Evolutionary conservation across 2,888 invertebrate species (phyloP), one percentile per base, ranked within the genome.

Genomic region (Drosophila picticornis): DNA sequence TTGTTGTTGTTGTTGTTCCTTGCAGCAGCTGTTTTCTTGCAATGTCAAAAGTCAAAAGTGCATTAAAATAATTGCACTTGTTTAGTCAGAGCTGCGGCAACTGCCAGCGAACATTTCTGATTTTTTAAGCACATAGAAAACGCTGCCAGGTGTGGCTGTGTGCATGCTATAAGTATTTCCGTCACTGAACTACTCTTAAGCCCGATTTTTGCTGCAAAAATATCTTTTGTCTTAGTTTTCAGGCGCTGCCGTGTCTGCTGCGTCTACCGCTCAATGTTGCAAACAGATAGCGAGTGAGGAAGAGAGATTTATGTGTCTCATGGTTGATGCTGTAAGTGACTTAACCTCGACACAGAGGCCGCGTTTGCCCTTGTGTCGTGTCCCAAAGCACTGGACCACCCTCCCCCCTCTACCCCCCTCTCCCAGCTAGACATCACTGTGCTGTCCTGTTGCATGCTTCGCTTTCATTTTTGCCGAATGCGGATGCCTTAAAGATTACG

Each of bases 41-140:
- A 69, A 86, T 84, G 88, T 88, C 88, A 78, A 84, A 91, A 91
- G 90, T 92, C 89, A 91, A 92, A 91, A 91, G 89, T 92, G 87
- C 92, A 92, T 92, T 92, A 92, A 92, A 92, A 92, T 92, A 92
- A 92, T 92, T 92, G 91, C 91, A 83, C 90, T 90, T 88, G 87
- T 63, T 90, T 80, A 79, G 82, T 76, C 73, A 60, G 55, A 60
- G 67, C 84, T 77, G 22, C 75, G 75, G 62, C 79, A 67, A 69
- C 75, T 46, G 64, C 59, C 52, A 70, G 64, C 27, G 70, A 67
- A 51, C 53, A 52, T 57, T 53, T 75, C 57, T 77, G 77, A 77
- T 77, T 82, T 72, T 61, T 52, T 63, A 43, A 48, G 57, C 36
- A 27, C 75, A 57, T 11, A 40, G 36, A 43, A 62, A 74, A 63